Conservation (phyloP, 1,140 invertebrate species). For the Spodoptera frugiperda region DNA sequence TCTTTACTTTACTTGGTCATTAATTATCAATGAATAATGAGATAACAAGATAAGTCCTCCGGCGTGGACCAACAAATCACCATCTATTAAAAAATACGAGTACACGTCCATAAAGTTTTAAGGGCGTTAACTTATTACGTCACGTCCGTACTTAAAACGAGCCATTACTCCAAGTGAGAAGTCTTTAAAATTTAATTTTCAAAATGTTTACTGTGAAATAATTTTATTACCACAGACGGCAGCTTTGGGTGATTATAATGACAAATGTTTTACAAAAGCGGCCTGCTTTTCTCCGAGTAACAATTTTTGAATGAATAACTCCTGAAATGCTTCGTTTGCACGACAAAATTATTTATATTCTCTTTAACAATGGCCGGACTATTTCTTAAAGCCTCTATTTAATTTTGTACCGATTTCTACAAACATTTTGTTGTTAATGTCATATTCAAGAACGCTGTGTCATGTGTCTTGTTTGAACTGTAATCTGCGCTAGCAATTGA, state of each 20-base stretch:
- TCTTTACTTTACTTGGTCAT: too few species aligned
- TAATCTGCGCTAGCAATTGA: too few species aligned
- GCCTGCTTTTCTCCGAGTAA: conserved; percentile 44
- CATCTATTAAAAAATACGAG: not conserved
- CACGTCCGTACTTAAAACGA: conserved; percentile 49
- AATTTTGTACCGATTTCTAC: not conserved
- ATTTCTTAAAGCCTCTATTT: conserved; percentile 32
- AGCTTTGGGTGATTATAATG: conserved; percentile 61
- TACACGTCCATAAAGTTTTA: conserved; percentile 29
- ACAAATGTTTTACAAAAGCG: conserved; percentile 58
- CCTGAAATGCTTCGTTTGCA: conserved; percentile 43
- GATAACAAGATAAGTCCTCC: not conserved
- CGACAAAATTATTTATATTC: conserved; percentile 41
- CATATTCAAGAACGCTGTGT: not conserved
- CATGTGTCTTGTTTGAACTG: not conserved
- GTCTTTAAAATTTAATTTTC: conserved; percentile 67
- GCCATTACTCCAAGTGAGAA: conserved; percentile 53
- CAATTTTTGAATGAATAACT: conserved; percentile 52
- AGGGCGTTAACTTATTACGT: conserved; percentile 36
- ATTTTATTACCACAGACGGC: conserved; percentile 66
- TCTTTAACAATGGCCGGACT: conserved; percentile 27
- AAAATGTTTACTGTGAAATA: conserved; percentile 69
- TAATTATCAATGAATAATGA: too few species aligned
- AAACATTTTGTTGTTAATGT: not conserved
- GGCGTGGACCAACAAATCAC: not conserved